Evolutionary conservation across 1,140 invertebrate species (phyloP), one percentile per base, ranked within the genome.

Genomic region (Aphis craccivora): DNA sequence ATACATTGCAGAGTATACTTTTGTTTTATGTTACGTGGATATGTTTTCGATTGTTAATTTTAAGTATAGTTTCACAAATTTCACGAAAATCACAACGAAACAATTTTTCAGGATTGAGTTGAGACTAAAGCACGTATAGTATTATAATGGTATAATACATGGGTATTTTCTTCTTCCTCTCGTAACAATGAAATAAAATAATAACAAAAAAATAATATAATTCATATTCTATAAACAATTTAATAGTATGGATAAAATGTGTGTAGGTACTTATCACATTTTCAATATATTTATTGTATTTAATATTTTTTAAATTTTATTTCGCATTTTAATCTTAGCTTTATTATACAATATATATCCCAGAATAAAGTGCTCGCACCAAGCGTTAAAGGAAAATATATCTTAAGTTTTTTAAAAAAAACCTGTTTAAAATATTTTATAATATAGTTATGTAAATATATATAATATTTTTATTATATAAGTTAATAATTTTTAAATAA

Each of bases 1-100:
- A 43, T 45, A 86, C 30, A 88, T 30, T 51, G 45, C 35, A 67
- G 22, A 20, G 22, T 43, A 67, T n/a, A 90, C 89, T 92, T 83
- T 83, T 92, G 67, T 92, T 83, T 91, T 92, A 92, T 40, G 67
- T 92, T 35, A 92, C 90, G 67, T 51, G 43, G 67, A 83, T 51
- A 83, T 83, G 76, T 90, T 90, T 90, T 30, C 89, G 55, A 90
- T 67, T 67, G 89, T 81, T 83, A 51, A 83, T 92, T 83, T 92
- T 30, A 43, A 91, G 43, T 35, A 67, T 60, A 92, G 67, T 81
- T 92, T 92, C 67, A 76, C 90, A 53, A 89, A 89, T 89, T 89
- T 89, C 48, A 53, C 90, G 30, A 81, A 90, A 67, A 9, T 30
- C 89, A 37, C 23, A n/a, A 14, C 37, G 60, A 25, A 45, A 86